Percentiles rank a stretch among this genome's conserved stretches.
phyloP scores from a whole-genome alignment of 2,888 invertebrate genomes.

The Tenthredo livida region DNA sequence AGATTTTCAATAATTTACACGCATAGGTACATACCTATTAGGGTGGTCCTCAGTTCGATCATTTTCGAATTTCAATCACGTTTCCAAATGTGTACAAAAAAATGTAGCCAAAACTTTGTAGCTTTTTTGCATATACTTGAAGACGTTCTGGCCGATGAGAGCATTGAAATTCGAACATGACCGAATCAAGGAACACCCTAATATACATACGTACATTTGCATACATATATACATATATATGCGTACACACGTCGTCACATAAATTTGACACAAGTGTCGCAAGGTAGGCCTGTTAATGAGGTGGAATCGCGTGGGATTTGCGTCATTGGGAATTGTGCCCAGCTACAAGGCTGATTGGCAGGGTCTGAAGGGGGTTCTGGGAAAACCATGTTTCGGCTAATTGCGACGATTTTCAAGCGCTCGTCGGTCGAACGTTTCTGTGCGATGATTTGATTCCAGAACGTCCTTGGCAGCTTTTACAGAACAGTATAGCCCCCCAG shows the following conservation, averaged over 20 bases:
- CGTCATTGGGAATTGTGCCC: constrained; percentile 45
- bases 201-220: not conserved
- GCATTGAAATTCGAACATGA: no score
- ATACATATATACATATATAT: no score
- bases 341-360: constrained; percentile 46
- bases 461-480: constrained; percentile 20
- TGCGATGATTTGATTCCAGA: constrained; percentile 43
- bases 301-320: constrained; percentile 48
- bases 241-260: not conserved
- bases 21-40: no score
- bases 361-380: constrained; percentile 21
- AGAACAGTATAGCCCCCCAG: not conserved
- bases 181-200: not conserved
- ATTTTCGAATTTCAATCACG: no score
- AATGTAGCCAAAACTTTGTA: no score
- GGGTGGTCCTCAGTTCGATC: no score
- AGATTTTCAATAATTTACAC: not conserved
- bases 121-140: no score
- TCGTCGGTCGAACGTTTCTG: constrained; percentile 36
- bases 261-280: not conserved
- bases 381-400: constrained; percentile 52
- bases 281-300: constrained; percentile 39
- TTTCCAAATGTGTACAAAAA: no score
- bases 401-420: constrained; percentile 49
- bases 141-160: no score